These are phyloP conservation scores for Loxodonta africana DNA, from an alignment of 2,113 vertebrate species.

Conservation along the genomic window DNA sequence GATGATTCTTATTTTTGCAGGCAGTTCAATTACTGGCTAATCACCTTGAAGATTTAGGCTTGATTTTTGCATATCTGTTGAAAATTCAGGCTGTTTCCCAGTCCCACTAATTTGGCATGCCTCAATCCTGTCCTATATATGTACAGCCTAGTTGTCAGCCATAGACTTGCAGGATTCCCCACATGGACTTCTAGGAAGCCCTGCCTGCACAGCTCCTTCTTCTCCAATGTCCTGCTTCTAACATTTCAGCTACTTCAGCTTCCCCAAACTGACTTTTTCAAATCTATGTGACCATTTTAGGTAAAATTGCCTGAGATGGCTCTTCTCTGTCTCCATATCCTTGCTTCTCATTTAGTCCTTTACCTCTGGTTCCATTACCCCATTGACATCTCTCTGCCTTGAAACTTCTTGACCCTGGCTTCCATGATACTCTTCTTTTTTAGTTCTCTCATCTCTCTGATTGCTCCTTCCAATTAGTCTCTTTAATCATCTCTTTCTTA, in stretches of 20 bases:
- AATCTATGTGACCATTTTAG: neutral
- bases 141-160: neutral
- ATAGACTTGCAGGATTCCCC: neutral
- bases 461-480: neutral
- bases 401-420: neutral
- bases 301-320: neutral
- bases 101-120: too few relatives aligned
- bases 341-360: too few relatives aligned
- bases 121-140: neutral
- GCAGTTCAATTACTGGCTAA: neutral
- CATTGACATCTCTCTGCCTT: neutral
- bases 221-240: rapidly evolving
- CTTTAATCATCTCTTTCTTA: neutral
- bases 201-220: neutral
- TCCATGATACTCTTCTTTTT: neutral
- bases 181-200: too few relatives aligned
- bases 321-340: neutral
- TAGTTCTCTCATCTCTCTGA: neutral
- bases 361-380: neutral
- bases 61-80: neutral
- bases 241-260: rapidly evolving
- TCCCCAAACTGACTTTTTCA: neutral
- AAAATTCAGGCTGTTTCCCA: neutral
- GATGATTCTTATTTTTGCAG: neutral
- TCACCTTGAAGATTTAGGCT: neutral